phyloP scores from a whole-genome alignment of 1,140 invertebrate species.

The Zophobas atratus region DNA sequence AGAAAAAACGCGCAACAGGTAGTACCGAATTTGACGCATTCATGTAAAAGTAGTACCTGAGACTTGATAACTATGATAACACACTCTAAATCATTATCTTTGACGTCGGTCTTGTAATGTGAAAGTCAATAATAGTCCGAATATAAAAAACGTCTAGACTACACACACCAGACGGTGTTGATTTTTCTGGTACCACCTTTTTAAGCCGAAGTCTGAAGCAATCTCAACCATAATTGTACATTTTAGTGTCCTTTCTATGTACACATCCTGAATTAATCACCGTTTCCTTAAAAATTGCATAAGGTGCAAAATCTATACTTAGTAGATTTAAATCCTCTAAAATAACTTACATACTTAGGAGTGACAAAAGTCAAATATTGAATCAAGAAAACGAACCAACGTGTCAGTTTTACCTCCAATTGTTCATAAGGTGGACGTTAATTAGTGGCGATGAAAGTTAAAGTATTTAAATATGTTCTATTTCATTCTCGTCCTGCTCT shows the following conservation, averaged over 20 bases:
- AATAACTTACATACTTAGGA: slow-evolving; percentile 20
- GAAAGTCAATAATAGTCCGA: neutral
- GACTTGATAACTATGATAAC: neutral
- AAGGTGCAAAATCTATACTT: neutral
- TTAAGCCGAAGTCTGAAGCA: neutral
- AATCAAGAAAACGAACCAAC: slow-evolving; percentile 18
- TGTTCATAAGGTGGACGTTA: slow-evolving; percentile 38
- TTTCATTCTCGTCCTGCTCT: slow-evolving; percentile 13
- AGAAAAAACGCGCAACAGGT: too few species aligned
- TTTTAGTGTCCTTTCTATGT: neutral
- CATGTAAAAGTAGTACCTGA: neutral
- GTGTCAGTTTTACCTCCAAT: slow-evolving; percentile 41
- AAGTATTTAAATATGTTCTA: slow-evolving; percentile 38
- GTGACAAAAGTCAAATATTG: slow-evolving; percentile 36
- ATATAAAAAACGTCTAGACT: neutral
- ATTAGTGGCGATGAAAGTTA: slow-evolving; percentile 48
- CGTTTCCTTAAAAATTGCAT: neutral
- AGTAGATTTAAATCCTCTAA: neutral
- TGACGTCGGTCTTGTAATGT: neutral
- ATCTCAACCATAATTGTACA: too few species aligned
- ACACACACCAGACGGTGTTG: neutral
- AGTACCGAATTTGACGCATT: too few species aligned
- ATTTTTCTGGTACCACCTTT: neutral
- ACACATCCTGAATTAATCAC: neutral
- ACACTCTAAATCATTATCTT: neutral